These are phyloP conservation scores for Xenus cinereus DNA, from an alignment of 2,113 vertebrate species.

Conservation along the genomic window DNA sequence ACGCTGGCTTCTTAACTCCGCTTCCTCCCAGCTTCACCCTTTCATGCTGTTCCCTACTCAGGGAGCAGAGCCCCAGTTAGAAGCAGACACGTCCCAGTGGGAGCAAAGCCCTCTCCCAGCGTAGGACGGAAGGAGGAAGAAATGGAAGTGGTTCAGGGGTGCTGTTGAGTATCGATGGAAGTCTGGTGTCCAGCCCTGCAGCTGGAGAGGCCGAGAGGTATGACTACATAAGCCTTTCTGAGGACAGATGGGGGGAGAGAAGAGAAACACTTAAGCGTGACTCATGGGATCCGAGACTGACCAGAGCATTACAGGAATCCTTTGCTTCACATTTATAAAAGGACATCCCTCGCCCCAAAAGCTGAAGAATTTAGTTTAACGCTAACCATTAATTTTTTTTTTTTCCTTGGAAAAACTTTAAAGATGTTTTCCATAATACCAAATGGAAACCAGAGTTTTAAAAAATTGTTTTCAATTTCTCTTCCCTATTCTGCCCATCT, in stretches of 20 bases:
- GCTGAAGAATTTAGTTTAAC: background rate
- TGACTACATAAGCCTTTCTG: background rate
- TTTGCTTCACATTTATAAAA: slow-evolving; percentile 37
- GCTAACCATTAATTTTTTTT: background rate
- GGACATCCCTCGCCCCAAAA: slow-evolving; percentile 1
- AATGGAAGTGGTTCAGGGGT: background rate
- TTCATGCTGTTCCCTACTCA: background rate
- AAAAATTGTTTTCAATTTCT: background rate
- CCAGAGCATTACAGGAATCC: slow-evolving; percentile 33
- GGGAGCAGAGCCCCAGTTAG: background rate
- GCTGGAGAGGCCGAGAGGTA: background rate
- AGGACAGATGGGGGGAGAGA: background rate
- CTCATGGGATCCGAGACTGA: slow-evolving; percentile 39
- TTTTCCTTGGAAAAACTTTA: background rate
- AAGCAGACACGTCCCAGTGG: background rate
- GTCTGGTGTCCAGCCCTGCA: background rate
- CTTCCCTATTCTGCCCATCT: slow-evolving; percentile 18
- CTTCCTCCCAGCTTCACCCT: background rate
- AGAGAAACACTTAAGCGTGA: slow-evolving; percentile 21
- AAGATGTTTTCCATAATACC: background rate
- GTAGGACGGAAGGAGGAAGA: background rate
- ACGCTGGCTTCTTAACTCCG: background rate
- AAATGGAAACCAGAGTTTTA: background rate
- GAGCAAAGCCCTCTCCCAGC: background rate
- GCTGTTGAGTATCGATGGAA: background rate